Conservation (phyloP, 1,140 invertebrate genomes). For the Drosophila bocqueti region DNA sequence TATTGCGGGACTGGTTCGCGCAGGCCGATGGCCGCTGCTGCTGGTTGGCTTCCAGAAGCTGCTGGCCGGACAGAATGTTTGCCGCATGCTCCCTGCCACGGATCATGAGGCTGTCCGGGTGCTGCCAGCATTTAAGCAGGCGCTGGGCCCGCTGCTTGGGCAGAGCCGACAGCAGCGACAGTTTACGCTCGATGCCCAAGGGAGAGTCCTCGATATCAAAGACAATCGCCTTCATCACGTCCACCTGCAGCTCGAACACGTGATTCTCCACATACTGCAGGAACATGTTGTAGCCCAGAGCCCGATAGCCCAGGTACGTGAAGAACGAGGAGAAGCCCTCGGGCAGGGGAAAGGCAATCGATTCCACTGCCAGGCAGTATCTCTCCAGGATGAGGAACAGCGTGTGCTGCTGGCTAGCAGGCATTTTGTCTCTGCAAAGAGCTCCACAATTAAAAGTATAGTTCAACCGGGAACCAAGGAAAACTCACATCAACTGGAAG, state of each 20-base stretch:
- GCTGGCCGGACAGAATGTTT: conserved; percentile 90
- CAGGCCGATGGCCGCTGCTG: conserved; percentile 50
- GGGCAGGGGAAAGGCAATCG: conserved; percentile 92
- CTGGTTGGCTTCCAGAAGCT: conserved; percentile 79
- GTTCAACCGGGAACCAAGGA: too few species aligned
- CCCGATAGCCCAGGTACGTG: conserved; percentile 92
- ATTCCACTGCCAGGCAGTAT: conserved; percentile 91
- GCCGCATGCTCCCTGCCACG: conserved; percentile 92
- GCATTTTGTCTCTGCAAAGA: conserved; percentile 89
- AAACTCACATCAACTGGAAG: conserved; percentile 90
- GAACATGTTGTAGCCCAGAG: conserved; percentile 91
- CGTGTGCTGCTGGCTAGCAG: conserved; percentile 88
- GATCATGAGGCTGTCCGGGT: conserved; percentile 91
- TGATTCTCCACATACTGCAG: conserved; percentile 92
- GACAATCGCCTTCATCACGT: conserved; percentile 93
- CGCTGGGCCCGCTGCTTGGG: conserved; percentile 91
- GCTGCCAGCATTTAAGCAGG: conserved; percentile 91
- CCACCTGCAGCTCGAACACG: conserved; percentile 93
- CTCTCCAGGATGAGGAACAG: conserved; percentile 91
- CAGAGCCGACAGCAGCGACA: conserved; percentile 90
- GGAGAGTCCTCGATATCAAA: conserved; percentile 90
- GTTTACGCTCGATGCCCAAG: conserved; percentile 88
- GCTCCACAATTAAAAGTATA: not conserved
- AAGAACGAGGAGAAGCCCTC: conserved; percentile 95
- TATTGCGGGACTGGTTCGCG: conserved; percentile 54